Evolutionary conservation across 2,113 vertebrate species (phyloP).

Genomic region (Microcebus murinus): DNA sequence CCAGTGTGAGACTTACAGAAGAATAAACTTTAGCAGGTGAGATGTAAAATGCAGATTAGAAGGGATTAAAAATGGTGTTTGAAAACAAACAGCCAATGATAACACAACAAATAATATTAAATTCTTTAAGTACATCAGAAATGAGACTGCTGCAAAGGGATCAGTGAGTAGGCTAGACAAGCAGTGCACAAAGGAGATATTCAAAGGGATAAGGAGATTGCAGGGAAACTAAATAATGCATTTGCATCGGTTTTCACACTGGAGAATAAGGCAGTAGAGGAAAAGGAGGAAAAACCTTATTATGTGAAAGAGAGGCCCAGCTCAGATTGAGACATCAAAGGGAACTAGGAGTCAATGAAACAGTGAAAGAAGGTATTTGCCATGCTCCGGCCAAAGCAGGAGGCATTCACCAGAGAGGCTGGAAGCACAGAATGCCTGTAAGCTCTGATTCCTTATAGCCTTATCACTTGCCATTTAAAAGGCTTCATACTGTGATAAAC

Average conservation of each 20-base stretch:
- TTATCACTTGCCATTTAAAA: conserved; percentile 50
- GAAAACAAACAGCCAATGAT: conserved; percentile 75
- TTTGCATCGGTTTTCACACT: conserved; percentile 75
- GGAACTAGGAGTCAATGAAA: background rate
- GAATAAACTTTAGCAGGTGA: conserved; percentile 76
- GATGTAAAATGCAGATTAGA: conserved; percentile 68
- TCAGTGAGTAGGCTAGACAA: conserved; percentile 50
- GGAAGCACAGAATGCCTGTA: background rate
- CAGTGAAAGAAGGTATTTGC: background rate
- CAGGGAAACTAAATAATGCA: conserved; percentile 72
- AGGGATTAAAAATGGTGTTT: conserved; percentile 66
- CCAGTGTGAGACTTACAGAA: conserved; percentile 66
- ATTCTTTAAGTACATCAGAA: conserved; percentile 74
- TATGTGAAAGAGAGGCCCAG: conserved; percentile 51
- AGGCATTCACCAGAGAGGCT: background rate
- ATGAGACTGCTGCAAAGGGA: conserved; percentile 64
- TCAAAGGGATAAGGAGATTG: conserved; percentile 72
- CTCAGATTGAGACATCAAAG: conserved; percentile 73
- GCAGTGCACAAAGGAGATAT: conserved; percentile 62
- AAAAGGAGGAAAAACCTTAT: conserved; percentile 40
- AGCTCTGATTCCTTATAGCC: background rate
- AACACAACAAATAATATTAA: conserved; percentile 75
- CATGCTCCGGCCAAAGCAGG: conserved; percentile 9
- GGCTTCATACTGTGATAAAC: background rate
- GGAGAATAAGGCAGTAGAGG: conserved; percentile 56